phyloP scores from a whole-genome alignment of 2,888 invertebrate genomes.

The Synanthedon tipuliformis region DNA sequence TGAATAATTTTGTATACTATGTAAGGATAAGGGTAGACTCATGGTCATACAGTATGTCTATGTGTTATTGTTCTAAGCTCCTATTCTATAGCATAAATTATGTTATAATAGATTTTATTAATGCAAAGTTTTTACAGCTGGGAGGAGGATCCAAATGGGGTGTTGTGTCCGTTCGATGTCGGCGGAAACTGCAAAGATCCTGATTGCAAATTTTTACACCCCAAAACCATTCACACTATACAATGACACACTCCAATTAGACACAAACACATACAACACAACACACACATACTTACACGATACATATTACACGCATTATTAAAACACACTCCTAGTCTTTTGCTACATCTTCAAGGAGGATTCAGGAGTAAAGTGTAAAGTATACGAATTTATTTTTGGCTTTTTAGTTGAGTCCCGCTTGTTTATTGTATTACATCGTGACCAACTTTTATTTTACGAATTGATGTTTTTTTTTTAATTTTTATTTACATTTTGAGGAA shows the following conservation, averaged over 20 bases:
- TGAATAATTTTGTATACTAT: too few species aligned
- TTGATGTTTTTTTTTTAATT: too few species aligned
- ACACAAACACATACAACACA: slow-evolving; percentile 16
- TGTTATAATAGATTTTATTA: slow-evolving; percentile 9
- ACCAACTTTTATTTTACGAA: too few species aligned
- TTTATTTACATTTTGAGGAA: too few species aligned
- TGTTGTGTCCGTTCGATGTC: slow-evolving; percentile 63
- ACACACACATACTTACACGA: slow-evolving; percentile 9
- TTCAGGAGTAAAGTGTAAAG: slow-evolving; percentile 54
- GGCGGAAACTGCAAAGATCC: slow-evolving; percentile 63
- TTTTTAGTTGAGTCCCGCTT: too few species aligned
- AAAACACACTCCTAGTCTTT: slow-evolving; percentile 11
- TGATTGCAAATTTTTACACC: slow-evolving; percentile 63
- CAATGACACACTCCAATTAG: slow-evolving; percentile 34
- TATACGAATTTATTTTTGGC: slow-evolving; percentile 18
- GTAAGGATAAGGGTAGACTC: too few species aligned
- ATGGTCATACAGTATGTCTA: too few species aligned
- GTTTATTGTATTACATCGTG: too few species aligned
- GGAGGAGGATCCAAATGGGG: slow-evolving; percentile 57
- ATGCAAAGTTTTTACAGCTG: slow-evolving; percentile 43
- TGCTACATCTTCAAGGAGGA: slow-evolving; percentile 28
- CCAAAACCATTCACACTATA: slow-evolving; percentile 27
- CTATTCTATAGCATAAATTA: not conserved
- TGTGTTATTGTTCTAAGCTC: too few species aligned
- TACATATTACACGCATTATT: not conserved